Base-by-base conservation (phyloP, 1,140 invertebrate species). In the Musca vetustissima region DNA sequence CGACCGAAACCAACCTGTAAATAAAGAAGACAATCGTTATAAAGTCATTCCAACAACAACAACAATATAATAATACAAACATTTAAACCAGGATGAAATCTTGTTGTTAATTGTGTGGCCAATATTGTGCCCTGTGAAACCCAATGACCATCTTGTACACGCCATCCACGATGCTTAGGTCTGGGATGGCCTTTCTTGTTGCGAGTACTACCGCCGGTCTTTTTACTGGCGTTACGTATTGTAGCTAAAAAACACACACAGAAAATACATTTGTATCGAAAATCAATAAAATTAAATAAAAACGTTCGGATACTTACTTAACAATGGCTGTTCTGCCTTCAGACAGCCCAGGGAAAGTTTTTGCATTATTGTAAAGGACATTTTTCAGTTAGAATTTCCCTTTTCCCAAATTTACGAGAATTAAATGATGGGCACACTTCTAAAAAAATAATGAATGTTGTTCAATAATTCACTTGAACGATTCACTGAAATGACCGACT, bases 21-120 rank as follows among this genome's bases (percentile, higher is more conserved):
- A 67, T 70, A 49, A 57, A 32, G 4, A 48, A 67, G 21, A 52
- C 3, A 17, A 48, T 13, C 21, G 28, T 49, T 36, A 70, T 67
- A 1, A 43, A 71, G 22, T 47, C 64, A 65, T 32, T 19, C 67
- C 57, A 67, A 13, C 14, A 43, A 17, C 48, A 59, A 3, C 15
- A 17, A 19, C 49, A 50, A 67, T 25, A 17, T 14, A 36, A 17
- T 2, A 14, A 50, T 61, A 32, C 8, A 69, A 52, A 93, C 92
- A 86, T 93, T 89, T 68, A 93, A 81, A 4, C 92, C 92, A n/a
- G 92, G 91, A 84, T 93, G 91, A 78, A 90, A 93, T 69, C 91
- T 85, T 0, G 89, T 80, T n/a, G 74, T 87, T 65, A 84, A 82
- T 80, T 94, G 92, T 0, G 86, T 88, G 1, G 85, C 90, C 49